phyloP scores from a whole-genome alignment of 2,797 vertebrate species.

The Molothrus ater region DNA sequence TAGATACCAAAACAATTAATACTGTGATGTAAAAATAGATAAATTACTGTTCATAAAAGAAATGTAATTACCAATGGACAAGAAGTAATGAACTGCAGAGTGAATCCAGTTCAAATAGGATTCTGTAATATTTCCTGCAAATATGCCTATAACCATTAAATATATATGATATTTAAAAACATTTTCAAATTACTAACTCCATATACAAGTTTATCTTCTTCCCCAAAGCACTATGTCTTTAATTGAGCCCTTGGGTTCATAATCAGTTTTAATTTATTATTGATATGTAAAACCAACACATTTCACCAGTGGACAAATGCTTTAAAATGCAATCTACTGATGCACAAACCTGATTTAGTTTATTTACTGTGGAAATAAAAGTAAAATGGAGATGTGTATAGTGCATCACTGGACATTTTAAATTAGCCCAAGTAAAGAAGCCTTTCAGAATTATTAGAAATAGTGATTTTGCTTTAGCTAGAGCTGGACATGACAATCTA shows the following conservation, averaged over 20 bases:
- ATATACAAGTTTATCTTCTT: conserved; percentile 44
- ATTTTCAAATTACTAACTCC: conserved; percentile 56
- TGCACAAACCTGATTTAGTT: not conserved
- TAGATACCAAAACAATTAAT: conserved; percentile 57
- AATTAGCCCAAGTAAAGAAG: conserved; percentile 7
- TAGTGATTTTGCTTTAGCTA: not conserved
- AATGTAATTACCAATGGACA: conserved; percentile 43
- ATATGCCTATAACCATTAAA: conserved; percentile 59
- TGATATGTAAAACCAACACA: conserved; percentile 32
- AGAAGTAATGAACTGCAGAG: conserved; percentile 43
- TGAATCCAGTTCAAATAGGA: not conserved
- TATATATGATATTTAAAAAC: conserved; percentile 56
- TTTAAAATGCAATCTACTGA: conserved; percentile 58
- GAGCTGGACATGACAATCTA: not conserved
- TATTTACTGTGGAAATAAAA: conserved; percentile 16
- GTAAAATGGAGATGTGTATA: not conserved
- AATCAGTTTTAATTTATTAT: conserved; percentile 68
- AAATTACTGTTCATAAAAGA: conserved; percentile 45
- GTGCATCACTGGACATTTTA: not conserved
- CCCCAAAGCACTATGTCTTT: conserved; percentile 48
- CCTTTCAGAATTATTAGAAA: not conserved
- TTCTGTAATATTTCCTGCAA: conserved; percentile 35
- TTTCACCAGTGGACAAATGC: conserved; percentile 45
- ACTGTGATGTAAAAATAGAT: conserved; percentile 49
- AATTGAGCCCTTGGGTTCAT: conserved; percentile 63